A percentile compares a stretch with the other conserved stretches of the same genome.
These are phyloP conservation scores for Megaptera novaeangliae DNA, from an alignment of 2,113 vertebrate genomes.

Conservation along the genomic window DNA sequence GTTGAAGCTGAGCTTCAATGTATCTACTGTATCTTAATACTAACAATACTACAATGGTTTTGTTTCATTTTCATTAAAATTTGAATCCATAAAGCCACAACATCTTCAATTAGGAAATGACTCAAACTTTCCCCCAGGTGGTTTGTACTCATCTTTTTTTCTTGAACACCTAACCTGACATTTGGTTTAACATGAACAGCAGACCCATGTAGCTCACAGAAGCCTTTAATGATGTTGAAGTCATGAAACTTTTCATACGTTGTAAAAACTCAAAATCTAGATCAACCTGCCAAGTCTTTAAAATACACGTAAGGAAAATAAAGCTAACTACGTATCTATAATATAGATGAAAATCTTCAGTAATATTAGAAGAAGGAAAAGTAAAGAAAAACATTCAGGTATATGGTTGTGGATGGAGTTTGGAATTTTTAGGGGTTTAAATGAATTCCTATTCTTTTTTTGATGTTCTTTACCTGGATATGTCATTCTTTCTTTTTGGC, in stretches of 20 bases:
- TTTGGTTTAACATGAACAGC: slow-evolving; percentile 2
- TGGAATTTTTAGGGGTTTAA: background rate
- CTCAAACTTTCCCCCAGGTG: slow-evolving; percentile 60
- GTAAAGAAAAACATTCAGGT: background rate
- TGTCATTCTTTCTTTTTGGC: background rate
- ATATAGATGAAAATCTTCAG: background rate
- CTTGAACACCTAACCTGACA: background rate
- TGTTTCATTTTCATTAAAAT: slow-evolving; percentile 64
- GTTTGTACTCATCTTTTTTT: slow-evolving; percentile 34
- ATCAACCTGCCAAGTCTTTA: background rate
- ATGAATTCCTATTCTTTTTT: background rate
- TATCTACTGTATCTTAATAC: slow-evolving; percentile 58
- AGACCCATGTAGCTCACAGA: background rate
- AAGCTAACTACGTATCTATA: background rate
- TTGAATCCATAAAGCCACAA: slow-evolving; percentile 53
- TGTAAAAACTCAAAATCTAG: background rate
- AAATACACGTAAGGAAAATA: background rate
- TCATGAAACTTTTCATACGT: background rate
- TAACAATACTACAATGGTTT: slow-evolving; percentile 32
- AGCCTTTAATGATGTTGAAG: background rate
- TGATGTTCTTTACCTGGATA: background rate
- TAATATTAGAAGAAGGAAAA: background rate
- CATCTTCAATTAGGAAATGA: slow-evolving; percentile 68
- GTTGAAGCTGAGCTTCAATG: slow-evolving; percentile 37
- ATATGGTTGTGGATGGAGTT: background rate